These are phyloP conservation scores for Osmoderma eremita DNA, from an alignment of 2,888 invertebrate genomes.

Conservation along the genomic window DNA sequence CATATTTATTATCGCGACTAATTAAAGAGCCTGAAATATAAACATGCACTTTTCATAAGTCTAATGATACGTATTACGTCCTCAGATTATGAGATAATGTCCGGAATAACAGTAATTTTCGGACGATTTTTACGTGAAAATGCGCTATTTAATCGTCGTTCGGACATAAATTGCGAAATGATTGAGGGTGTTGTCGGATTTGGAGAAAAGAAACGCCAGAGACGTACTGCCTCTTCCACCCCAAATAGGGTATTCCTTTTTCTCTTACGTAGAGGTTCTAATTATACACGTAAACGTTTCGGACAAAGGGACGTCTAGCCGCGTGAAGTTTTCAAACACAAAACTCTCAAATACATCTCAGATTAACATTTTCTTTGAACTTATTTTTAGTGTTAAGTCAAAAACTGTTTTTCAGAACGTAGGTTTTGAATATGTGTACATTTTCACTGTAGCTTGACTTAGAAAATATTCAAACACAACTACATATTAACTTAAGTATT, in stretches of 20 bases:
- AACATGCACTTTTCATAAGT: conserved; percentile 34
- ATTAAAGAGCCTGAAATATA: conserved; percentile 34
- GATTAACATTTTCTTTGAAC: background rate
- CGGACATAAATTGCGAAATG: conserved; percentile 55
- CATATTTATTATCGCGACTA: conserved; percentile 33
- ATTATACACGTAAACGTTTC: conserved; percentile 35
- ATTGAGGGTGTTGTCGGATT: conserved; percentile 53
- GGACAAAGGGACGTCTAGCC: conserved; percentile 1
- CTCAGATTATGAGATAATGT: conserved; percentile 46
- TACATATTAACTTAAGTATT: no score
- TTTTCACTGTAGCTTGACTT: background rate
- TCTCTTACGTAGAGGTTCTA: conserved; percentile 3
- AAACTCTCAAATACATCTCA: background rate
- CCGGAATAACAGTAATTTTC: conserved; percentile 46
- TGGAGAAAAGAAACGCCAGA: conserved; percentile 31
- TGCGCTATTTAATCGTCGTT: conserved; percentile 45
- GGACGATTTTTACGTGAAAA: conserved; percentile 40
- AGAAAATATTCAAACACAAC: background rate
- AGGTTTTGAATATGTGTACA: background rate
- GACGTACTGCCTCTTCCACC: conserved; percentile 3
- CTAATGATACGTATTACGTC: conserved; percentile 44
- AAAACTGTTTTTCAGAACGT: no score
- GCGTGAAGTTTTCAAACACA: conserved; percentile 27
- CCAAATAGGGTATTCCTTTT: background rate
- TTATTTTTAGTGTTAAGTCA: no score